These are phyloP conservation scores for Todus mexicanus DNA, from an alignment of 2,797 vertebrate species.

Conservation along the genomic window DNA sequence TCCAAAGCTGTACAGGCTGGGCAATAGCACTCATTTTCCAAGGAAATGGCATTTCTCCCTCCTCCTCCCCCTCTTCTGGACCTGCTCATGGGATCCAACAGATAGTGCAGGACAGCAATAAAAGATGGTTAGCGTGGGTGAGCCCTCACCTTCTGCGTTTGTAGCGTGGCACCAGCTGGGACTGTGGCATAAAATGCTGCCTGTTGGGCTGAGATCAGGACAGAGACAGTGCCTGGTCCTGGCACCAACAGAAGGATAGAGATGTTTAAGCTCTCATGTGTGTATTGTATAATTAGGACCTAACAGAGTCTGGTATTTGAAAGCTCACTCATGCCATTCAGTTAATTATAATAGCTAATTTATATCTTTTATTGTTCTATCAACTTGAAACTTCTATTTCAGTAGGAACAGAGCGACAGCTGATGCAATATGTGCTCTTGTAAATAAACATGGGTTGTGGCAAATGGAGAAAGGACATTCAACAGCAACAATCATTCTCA, in stretches of 20 bases:
- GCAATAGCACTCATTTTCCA: background rate
- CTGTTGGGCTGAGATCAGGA: background rate
- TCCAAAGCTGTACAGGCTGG: background rate
- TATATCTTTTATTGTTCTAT: background rate
- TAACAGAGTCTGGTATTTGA: background rate
- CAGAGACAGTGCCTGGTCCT: background rate
- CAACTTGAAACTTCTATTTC: slow-evolving; percentile 2
- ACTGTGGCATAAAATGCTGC: background rate
- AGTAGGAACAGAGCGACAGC: background rate
- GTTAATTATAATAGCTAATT: slow-evolving; percentile 30
- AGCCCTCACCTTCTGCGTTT: background rate
- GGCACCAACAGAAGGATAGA: background rate
- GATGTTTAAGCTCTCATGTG: background rate
- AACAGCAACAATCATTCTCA: slow-evolving; percentile 10
- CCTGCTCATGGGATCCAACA: background rate
- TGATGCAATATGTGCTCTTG: background rate
- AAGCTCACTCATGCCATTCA: background rate
- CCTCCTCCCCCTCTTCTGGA: background rate
- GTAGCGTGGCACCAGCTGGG: background rate
- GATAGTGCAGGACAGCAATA: background rate
- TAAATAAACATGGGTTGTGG: slow-evolving; percentile 11
- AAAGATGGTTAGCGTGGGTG: background rate
- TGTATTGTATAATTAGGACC: background rate
- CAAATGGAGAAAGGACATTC: slow-evolving; percentile 17
- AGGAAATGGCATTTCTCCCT: background rate